Base-by-base conservation (phyloP, 1,140 invertebrate species). In the Trichomalopsis sarcophagae region DNA sequence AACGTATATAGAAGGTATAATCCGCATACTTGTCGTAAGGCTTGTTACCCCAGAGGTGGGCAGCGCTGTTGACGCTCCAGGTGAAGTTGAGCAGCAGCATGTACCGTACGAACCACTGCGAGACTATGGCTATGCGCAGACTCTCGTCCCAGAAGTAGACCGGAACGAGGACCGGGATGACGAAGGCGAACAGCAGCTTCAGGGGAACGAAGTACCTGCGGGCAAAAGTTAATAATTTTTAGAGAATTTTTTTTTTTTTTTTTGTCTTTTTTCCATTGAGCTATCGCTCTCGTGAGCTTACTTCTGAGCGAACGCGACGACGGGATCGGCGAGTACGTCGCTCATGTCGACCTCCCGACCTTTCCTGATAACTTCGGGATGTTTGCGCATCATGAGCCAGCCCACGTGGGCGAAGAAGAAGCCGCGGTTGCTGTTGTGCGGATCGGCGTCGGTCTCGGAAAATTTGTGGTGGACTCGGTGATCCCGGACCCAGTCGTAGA, bases 371-470 rank as follows among this genome's bases (percentile, higher is more conserved):
- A 98, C 97, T 82, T 97, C 95, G 0, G 97, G 97, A 92, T 98
- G 97, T 91, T 98, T 98, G 78, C 95, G 94, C 93, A 95, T 94
- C 95, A 97, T 95, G 87, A 98, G 93, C 98, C 98, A 99, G 2
- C 98, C 98, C 44, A 98, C 95, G 89, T 98, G 98, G 0, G 97
- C 93, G 92, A 98, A 99, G 93, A 98, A 98, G 92, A 98, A 98
- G 0, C 98, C 98, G n/a, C 97, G 94, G 68, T 95, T 95, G 9
- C 96, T 96, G 90, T 98, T 97, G 90, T 98, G 97, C 0, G 98
- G 98, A 93, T 99, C 98, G 0, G 97, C 97, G 89, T 97, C 95
- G 0, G 97, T 98, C 89, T 99, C 98, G 0, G 96, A 96, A 92
- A 95, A 97, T 91, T 98, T 98, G 91, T 99, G 98, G 90, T 99